Conservation (phyloP, 2,797 vertebrate species). For the Chrysocyon brachyurus region DNA sequence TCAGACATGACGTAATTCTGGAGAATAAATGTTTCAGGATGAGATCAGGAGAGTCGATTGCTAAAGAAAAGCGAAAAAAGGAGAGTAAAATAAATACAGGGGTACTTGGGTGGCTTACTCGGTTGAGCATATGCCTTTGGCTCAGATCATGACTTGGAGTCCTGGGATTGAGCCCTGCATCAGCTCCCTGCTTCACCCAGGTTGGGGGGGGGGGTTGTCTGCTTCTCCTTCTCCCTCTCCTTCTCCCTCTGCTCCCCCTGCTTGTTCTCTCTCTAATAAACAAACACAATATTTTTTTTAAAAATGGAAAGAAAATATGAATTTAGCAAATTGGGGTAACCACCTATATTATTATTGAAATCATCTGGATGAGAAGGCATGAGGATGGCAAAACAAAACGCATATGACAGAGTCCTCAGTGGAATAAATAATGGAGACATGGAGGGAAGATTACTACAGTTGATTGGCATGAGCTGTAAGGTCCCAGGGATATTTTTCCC, state of each 20-base stretch:
- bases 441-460: not conserved
- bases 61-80: not conserved
- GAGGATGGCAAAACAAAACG: conserved; percentile 34
- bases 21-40: not conserved
- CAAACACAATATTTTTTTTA: too few species aligned
- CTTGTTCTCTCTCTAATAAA: too few species aligned
- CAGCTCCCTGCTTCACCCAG: too few species aligned
- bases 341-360: not conserved
- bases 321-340: not conserved
- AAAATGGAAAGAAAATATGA: not conserved
- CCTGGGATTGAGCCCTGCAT: too few species aligned
- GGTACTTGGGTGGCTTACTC: too few species aligned
- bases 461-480: not conserved
- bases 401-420: not conserved
- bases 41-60: not conserved
- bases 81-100: not conserved
- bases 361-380: conserved; percentile 4
- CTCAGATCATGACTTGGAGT: too few species aligned
- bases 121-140: too few species aligned
- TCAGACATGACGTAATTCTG: not conserved
- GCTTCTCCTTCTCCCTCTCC: too few species aligned
- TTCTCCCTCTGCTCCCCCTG: too few species aligned
- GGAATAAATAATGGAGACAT: not conserved
- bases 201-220: too few species aligned
- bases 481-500: not conserved